These are phyloP conservation scores for Cheilosia vernalis DNA, from an alignment of 2,888 invertebrate genomes.

Conservation along the genomic window DNA sequence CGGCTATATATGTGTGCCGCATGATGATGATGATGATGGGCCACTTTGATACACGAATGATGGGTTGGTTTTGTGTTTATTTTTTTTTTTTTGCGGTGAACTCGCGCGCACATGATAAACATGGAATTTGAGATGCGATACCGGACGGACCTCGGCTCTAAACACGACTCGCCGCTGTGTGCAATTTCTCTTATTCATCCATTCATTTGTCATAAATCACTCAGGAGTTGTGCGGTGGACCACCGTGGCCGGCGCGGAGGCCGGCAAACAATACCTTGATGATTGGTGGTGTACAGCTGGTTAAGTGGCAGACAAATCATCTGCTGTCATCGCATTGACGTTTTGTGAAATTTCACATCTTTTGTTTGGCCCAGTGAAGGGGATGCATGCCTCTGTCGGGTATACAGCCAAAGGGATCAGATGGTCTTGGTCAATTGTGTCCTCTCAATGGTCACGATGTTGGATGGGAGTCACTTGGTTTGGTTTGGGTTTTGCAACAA, in stretches of 20 bases:
- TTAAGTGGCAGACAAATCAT: slow-evolving; percentile 74
- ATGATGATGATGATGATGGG: slow-evolving; percentile 61
- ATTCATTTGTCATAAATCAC: no score
- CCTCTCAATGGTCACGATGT: slow-evolving; percentile 65
- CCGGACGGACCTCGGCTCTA: slow-evolving; percentile 29
- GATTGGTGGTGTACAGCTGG: slow-evolving; percentile 58
- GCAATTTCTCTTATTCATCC: slow-evolving; percentile 66
- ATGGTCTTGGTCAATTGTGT: slow-evolving; percentile 45
- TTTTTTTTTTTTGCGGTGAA: slow-evolving; percentile 5
- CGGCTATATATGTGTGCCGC: slow-evolving; percentile 10
- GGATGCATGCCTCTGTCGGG: background rate
- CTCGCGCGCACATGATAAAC: slow-evolving; percentile 47
- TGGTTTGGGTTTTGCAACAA: background rate
- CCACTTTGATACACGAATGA: slow-evolving; percentile 69
- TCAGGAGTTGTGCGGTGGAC: slow-evolving; percentile 65
- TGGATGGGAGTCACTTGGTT: background rate
- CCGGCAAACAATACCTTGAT: slow-evolving; percentile 50
- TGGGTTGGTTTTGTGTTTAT: slow-evolving; percentile 18
- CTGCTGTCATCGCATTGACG: slow-evolving; percentile 72
- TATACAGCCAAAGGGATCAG: slow-evolving; percentile 40
- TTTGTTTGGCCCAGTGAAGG: slow-evolving; percentile 28
- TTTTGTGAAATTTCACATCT: slow-evolving; percentile 68
- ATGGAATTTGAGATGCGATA: slow-evolving; percentile 66
- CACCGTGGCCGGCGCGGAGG: slow-evolving; percentile 52
- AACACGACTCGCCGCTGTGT: slow-evolving; percentile 33